These are phyloP conservation scores for Ostrea edulis DNA, from an alignment of 1,140 invertebrate genomes.

Conservation along the genomic window DNA sequence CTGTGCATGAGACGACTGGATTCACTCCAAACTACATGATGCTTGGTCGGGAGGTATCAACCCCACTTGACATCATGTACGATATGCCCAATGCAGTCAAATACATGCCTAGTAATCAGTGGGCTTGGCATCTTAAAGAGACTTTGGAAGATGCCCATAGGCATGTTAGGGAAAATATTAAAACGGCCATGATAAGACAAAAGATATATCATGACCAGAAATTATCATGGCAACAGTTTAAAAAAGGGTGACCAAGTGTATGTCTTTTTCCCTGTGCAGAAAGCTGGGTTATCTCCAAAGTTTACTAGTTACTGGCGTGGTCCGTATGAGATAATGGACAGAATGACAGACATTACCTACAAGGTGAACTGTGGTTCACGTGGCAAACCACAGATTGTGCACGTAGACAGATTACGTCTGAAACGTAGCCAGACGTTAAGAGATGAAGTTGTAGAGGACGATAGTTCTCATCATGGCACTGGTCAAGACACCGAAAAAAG, in stretches of 20 bases:
- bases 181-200: too few species aligned
- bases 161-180: constrained; percentile 37
- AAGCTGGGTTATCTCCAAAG: too few species aligned
- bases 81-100: too few species aligned
- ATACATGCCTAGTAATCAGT: too few species aligned
- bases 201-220: too few species aligned
- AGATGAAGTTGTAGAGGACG: neutral
- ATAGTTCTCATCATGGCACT: neutral
- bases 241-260: too few species aligned
- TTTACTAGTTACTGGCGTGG: too few species aligned
- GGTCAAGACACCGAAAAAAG: neutral
- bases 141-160: constrained; percentile 42
- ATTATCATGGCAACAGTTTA: too few species aligned
- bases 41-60: constrained; percentile 54
- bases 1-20: too few species aligned
- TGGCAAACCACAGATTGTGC: constrained; percentile 3
- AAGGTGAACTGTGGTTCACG: neutral
- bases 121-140: constrained; percentile 45
- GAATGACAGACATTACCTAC: constrained; percentile 39
- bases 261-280: too few species aligned
- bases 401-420: constrained; percentile 8
- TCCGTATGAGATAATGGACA: neutral
- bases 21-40: constrained; percentile 59
- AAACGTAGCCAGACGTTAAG: neutral
- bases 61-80: too few species aligned